Conservation (phyloP, 2,113 vertebrate genomes). For the Phalacrocorax aristotelis region DNA sequence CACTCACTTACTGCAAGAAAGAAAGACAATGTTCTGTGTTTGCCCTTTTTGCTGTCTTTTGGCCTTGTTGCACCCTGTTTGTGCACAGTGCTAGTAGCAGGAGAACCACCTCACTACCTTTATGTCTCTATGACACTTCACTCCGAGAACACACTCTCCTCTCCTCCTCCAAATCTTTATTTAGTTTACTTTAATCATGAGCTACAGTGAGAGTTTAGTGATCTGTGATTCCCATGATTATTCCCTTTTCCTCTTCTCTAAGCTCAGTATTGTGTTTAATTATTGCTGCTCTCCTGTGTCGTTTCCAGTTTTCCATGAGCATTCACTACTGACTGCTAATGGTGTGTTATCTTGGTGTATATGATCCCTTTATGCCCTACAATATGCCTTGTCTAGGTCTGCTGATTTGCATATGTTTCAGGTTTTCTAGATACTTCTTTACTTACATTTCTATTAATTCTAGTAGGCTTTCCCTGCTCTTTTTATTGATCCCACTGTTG, state of each 20-base stretch:
- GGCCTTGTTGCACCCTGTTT: not conserved
- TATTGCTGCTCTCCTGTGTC: slow-evolving; percentile 5
- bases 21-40: not conserved
- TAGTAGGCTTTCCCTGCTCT: not conserved
- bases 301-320: slow-evolving; percentile 38
- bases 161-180: not conserved
- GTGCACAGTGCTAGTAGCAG: not conserved
- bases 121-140: not conserved
- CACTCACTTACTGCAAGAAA: not conserved
- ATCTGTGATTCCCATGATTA: slow-evolving; percentile 49
- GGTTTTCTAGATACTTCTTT: not conserved
- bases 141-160: not conserved
- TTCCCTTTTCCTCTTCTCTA: not conserved
- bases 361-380: not conserved
- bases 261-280: not conserved
- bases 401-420: not conserved
- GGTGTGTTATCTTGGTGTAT: slow-evolving; percentile 6
- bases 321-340: not conserved
- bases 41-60: not conserved
- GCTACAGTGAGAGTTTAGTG: not conserved
- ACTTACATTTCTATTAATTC: not conserved
- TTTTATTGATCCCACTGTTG: not conserved
- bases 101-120: not conserved
- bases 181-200: slow-evolving; percentile 1
- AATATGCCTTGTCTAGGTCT: not conserved